These are phyloP conservation scores for Parelbella ahira DNA, from an alignment of 2,888 invertebrate species.

Conservation along the genomic window DNA sequence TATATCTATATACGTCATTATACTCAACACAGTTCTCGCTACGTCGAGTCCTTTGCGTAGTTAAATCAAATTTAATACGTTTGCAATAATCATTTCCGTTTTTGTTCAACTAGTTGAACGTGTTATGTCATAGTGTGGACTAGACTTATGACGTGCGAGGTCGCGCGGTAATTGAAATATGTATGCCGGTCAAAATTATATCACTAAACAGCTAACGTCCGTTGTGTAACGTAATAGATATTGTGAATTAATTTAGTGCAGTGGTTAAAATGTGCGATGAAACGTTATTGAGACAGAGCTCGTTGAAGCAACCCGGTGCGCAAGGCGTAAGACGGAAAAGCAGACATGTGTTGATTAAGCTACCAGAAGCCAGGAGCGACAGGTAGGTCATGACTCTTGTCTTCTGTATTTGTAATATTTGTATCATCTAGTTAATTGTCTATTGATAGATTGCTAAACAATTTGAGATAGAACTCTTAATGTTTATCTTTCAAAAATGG, in stretches of 20 bases:
- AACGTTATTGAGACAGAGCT: conserved; percentile 52
- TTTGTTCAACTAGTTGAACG: conserved; percentile 7
- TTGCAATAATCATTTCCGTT: conserved; percentile 12
- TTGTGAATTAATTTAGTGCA: conserved; percentile 1
- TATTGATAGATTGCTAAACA: no score
- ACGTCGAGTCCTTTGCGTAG: conserved; percentile 8
- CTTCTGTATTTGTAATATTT: no score
- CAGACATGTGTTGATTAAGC: conserved; percentile 55
- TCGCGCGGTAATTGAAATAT: conserved; percentile 26
- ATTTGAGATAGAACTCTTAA: no score
- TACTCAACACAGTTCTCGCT: background rate
- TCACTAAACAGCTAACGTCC: conserved; percentile 29
- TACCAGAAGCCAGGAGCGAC: conserved; percentile 51
- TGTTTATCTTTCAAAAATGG: no score
- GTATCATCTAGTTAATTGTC: no score
- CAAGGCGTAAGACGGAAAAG: conserved; percentile 40
- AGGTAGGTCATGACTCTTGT: no score
- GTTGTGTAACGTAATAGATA: conserved; percentile 23
- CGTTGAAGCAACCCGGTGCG: conserved; percentile 47
- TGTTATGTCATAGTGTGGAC: conserved; percentile 21
- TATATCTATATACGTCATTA: background rate
- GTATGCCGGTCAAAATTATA: conserved; percentile 29
- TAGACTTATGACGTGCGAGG: conserved; percentile 34
- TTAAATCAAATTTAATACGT: conserved; percentile 1
- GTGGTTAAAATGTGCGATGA: conserved; percentile 51